Evolutionary conservation across 2,888 invertebrate genomes (phyloP), one percentile per base, ranked within the genome.

Genomic region (Chrysolina oricalcia): DNA sequence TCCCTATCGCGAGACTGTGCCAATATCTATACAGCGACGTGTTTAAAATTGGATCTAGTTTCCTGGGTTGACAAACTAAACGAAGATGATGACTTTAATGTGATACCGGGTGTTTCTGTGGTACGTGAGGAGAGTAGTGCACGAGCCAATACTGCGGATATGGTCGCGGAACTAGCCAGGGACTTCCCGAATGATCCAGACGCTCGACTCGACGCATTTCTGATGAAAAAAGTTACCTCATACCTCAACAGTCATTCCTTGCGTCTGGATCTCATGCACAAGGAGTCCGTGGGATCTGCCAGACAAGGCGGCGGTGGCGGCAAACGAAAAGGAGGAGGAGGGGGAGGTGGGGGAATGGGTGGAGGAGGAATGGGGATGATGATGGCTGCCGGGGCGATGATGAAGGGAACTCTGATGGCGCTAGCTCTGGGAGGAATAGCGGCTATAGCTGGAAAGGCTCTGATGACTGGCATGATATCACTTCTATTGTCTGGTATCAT

Each of bases 391-490:
- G 88, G 89, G 23, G 89, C 91, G 81, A 91, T 92, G 90, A 91
- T 92, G 89, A 92, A 91, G 90, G 95, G 95, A 78, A 95, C 94
- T 0, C 86, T 88, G 0, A 91, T 94, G 87, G 94, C 95, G 0
- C 85, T 96, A 43, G 95, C 93, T 11, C 72, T 78, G 35, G 95
- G 94, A 13, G 95, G 93, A 0, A 88, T 96, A 3, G 95, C 96
- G 0, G 89, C 95, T 66, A 90, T 96, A 48, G 96, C 96, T 10
- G 96, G 96, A 11, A 96, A 96, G 87, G 96, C 96, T 0, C 86
- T 96, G 19, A 94, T 96, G 93, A 94, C 95, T 0, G 95, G 94
- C 1, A 86, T 96, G 72, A 93, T 96, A 91, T 95, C 96, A 0
- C 90, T 96, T 0, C 92, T 95, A 80, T 89, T 96, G 0, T 94